These are phyloP conservation scores for Cataglyphis hispanica DNA, from an alignment of 1,140 invertebrate species.

Conservation along the genomic window DNA sequence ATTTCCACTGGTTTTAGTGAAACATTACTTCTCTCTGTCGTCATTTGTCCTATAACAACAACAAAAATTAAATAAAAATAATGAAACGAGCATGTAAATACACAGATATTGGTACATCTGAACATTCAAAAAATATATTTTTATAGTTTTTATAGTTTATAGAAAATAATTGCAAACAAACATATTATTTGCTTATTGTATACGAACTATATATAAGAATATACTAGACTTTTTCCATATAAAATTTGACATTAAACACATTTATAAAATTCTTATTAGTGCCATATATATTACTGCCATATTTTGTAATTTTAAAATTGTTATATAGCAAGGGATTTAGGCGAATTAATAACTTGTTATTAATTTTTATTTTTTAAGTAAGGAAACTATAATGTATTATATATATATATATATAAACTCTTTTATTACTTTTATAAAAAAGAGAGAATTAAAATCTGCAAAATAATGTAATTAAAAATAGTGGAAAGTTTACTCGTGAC, in stretches of 20 bases:
- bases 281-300: background rate
- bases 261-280: background rate
- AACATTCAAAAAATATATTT: background rate
- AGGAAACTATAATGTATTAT: too few relatives aligned
- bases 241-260: background rate
- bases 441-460: too few relatives aligned
- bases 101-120: background rate
- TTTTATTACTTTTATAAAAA: too few relatives aligned
- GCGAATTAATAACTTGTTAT: too few relatives aligned
- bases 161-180: too few relatives aligned
- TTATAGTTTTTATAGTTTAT: too few relatives aligned
- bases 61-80: background rate
- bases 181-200: too few relatives aligned
- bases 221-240: background rate
- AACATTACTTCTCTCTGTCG: background rate
- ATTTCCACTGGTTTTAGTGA: background rate
- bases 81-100: background rate
- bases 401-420: too few relatives aligned
- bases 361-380: too few relatives aligned
- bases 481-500: background rate
- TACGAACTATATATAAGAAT: too few relatives aligned
- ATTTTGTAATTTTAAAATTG: background rate
- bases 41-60: slow-evolving; percentile 40
- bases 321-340: too few relatives aligned
- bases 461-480: background rate